These are phyloP conservation scores for Sinocyclocheilus anophthalmus DNA, from an alignment of 2,113 vertebrate species.

Conservation along the genomic window DNA sequence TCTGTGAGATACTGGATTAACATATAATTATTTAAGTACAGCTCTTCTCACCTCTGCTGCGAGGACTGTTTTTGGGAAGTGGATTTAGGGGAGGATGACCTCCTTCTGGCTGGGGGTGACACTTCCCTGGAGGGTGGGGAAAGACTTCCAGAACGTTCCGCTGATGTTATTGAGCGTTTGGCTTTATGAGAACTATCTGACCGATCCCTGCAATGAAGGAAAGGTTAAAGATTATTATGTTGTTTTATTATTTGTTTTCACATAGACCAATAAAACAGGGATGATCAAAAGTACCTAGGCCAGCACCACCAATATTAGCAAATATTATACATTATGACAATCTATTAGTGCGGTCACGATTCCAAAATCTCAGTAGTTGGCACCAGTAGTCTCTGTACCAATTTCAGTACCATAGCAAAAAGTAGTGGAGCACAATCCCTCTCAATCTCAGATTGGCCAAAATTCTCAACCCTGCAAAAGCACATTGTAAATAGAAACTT, in stretches of 20 bases:
- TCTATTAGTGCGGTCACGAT: neutral
- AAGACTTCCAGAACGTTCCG: constrained; percentile 83
- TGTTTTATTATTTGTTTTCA: neutral
- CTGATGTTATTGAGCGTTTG: constrained; percentile 83
- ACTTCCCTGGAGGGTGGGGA: constrained; percentile 80
- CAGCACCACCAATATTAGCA: neutral
- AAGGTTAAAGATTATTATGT: neutral
- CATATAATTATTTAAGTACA: neutral
- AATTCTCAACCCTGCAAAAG: neutral
- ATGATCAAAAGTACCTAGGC: neutral
- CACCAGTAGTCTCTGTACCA: neutral
- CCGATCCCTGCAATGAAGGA: constrained; percentile 72
- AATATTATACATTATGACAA: neutral
- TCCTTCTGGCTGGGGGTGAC: constrained; percentile 77
- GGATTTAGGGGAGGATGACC: constrained; percentile 80
- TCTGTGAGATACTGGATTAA: neutral
- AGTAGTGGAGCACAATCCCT: neutral
- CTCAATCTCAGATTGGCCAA: neutral
- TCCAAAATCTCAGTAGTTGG: neutral
- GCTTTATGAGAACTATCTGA: constrained; percentile 86
- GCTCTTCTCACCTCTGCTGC: constrained; percentile 76
- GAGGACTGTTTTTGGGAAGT: constrained; percentile 75
- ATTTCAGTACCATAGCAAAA: neutral
- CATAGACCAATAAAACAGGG: neutral
- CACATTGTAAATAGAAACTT: neutral